Percentiles rank a stretch among this genome's conserved stretches.
These are phyloP conservation scores for Thomomys bottae DNA, from an alignment of 2,113 vertebrate genomes.

Conservation along the genomic window DNA sequence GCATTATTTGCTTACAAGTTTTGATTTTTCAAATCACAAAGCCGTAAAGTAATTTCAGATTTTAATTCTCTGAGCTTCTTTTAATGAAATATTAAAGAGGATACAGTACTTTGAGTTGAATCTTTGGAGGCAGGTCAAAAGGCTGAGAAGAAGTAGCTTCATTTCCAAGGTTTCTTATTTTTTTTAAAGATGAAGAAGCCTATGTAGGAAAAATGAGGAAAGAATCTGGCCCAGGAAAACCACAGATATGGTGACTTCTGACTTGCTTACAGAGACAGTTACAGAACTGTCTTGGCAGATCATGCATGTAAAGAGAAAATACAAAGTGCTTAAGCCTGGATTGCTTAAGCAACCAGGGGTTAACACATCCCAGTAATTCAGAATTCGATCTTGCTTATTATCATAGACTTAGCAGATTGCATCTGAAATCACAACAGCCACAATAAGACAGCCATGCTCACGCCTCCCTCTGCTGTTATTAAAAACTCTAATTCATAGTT, in stretches of 20 bases:
- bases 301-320: slow-evolving; percentile 20
- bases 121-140: slow-evolving; percentile 7
- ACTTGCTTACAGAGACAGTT: background rate
- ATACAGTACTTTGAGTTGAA: background rate
- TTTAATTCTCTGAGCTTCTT: slow-evolving; percentile 44
- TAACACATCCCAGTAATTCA: slow-evolving; percentile 39
- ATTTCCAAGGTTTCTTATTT: slow-evolving; percentile 23
- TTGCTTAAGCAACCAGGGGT: background rate
- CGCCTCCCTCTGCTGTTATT: slow-evolving; percentile 57
- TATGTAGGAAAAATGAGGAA: background rate
- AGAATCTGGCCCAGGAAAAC: slow-evolving; percentile 13
- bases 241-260: background rate
- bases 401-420: slow-evolving; percentile 46
- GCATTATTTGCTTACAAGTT: slow-evolving; percentile 18
- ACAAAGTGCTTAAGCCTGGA: background rate
- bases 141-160: slow-evolving; percentile 39
- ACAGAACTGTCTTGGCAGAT: background rate
- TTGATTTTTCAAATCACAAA: slow-evolving; percentile 60
- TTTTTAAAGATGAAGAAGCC: background rate
- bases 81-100: slow-evolving; percentile 22
- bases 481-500: slow-evolving; percentile 65
- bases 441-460: slow-evolving; percentile 40
- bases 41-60: slow-evolving; percentile 2
- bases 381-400: slow-evolving; percentile 54
- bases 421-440: slow-evolving; percentile 51